phyloP scores from a whole-genome alignment of 2,888 invertebrate species.

The Diplazon laetatorius region DNA sequence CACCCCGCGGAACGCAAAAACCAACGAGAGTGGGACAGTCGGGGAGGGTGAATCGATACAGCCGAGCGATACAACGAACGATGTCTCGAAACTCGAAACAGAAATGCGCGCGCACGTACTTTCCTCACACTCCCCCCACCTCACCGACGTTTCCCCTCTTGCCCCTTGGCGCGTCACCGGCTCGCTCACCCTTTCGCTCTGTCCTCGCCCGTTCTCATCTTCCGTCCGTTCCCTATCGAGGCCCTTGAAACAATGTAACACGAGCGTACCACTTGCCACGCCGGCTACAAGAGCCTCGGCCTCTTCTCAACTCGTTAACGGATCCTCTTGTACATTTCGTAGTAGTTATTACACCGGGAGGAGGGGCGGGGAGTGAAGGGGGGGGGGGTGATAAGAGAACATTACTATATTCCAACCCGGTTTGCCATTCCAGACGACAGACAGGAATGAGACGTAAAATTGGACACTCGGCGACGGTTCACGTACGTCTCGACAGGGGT shows the following conservation, averaged over 20 bases:
- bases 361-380: too few species aligned
- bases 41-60: slow-evolving; percentile 80
- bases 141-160: too few species aligned
- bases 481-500: too few species aligned
- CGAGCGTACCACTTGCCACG: slow-evolving; percentile 38
- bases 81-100: slow-evolving; percentile 81
- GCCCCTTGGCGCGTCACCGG: too few species aligned
- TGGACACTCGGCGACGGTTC: slow-evolving; percentile 30
- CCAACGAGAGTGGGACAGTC: slow-evolving; percentile 37
- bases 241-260: slow-evolving; percentile 56
- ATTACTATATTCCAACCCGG: slow-evolving; percentile 12
- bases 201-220: slow-evolving; percentile 2
- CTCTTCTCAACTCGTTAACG: slow-evolving; percentile 20
- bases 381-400: slow-evolving; percentile 2
- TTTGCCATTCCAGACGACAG: slow-evolving; percentile 19
- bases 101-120: slow-evolving; percentile 64
- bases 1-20: slow-evolving; percentile 57
- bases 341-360: slow-evolving; percentile 6
- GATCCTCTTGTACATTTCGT: slow-evolving; percentile 18
- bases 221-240: slow-evolving; percentile 35
- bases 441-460: not conserved
- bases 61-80: slow-evolving; percentile 80
- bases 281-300: slow-evolving; percentile 13
- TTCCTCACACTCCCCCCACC: too few species aligned
- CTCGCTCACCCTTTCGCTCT: slow-evolving; percentile 23